phyloP scores from a whole-genome alignment of 2,888 invertebrate species.

The Axea sp. region DNA sequence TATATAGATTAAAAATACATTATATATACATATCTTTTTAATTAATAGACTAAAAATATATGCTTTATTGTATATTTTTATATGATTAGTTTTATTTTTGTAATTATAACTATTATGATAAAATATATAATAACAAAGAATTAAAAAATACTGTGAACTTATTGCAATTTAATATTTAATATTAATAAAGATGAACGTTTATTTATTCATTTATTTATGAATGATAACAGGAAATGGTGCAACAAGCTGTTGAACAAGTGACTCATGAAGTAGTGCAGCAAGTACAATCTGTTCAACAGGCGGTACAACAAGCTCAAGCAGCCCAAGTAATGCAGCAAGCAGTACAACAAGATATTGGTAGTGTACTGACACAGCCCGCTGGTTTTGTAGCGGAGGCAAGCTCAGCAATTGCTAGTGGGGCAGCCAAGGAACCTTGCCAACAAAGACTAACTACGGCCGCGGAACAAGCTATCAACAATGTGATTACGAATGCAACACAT shows the following conservation, averaged over 20 bases:
- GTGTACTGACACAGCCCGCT: constrained; percentile 76
- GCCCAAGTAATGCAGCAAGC: constrained; percentile 78
- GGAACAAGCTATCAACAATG: constrained; percentile 76
- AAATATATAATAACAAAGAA: too few species aligned
- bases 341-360: constrained; percentile 77
- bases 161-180: too few species aligned
- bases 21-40: too few species aligned
- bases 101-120: too few species aligned
- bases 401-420: constrained; percentile 75
- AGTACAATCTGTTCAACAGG: constrained; percentile 77
- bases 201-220: too few species aligned
- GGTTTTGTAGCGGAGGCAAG: constrained; percentile 77
- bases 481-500: constrained; percentile 77
- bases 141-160: too few species aligned
- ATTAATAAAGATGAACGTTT: too few species aligned
- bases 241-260: constrained; percentile 75
- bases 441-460: constrained; percentile 76
- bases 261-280: constrained; percentile 77
- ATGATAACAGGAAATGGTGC: constrained; percentile 64
- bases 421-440: constrained; percentile 76
- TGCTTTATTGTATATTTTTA: too few species aligned
- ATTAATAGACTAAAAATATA: too few species aligned
- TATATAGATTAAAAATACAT: too few species aligned
- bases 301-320: constrained; percentile 77
- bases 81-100: too few species aligned